Evolutionary conservation across 2,888 invertebrate genomes (phyloP), one percentile per base, ranked within the genome.

Genomic region (Heliconius erato): DNA sequence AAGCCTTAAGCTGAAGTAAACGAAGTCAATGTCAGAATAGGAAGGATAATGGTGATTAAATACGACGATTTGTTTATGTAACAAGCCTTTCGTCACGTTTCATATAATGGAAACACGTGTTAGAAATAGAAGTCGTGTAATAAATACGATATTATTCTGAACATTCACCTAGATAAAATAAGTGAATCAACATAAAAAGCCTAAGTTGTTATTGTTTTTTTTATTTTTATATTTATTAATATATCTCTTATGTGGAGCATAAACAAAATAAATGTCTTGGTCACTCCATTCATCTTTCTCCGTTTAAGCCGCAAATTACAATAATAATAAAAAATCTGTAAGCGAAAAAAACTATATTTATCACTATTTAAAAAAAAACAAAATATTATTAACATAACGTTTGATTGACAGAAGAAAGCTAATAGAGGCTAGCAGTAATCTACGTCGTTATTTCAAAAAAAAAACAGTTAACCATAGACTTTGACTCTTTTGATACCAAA

Each of bases 1-100:
- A 76, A 63, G 16, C 35, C 16, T n/a, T 54, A 76, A 35, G n/a
- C 35, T 40, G 63, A 16, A 35, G 16, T 63, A 35, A 76, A 76
- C 32, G n/a, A 76, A 76, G 76, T 76, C 63, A 76, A 76, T 76
- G 63, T 63, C 76, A 63, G 63, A 76, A 63, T 63, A 63, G 35
- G 63, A 63, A 76, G 74, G 74, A 74, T 59, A 74, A 63, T 26
- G n/a, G 14, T 35, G 26, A 26, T n/a, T 76, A 26, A 63, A 63
- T 63, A 76, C 63, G 26, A 32, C 54, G 5, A 35, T 74, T n/a
- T 35, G 59, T 76, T 76, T 35, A 76, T 76, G n/a, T 76, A 76
- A 63, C 11, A 63, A 63, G 23, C 59, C 35, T 35, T 76, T 67
- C 28, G 19, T 78, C 78, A 78, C 67, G 78, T 78, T 67, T 49